Evolutionary conservation across 2,797 vertebrate species (phyloP).

Genomic region (Cirrhinus molitorella): DNA sequence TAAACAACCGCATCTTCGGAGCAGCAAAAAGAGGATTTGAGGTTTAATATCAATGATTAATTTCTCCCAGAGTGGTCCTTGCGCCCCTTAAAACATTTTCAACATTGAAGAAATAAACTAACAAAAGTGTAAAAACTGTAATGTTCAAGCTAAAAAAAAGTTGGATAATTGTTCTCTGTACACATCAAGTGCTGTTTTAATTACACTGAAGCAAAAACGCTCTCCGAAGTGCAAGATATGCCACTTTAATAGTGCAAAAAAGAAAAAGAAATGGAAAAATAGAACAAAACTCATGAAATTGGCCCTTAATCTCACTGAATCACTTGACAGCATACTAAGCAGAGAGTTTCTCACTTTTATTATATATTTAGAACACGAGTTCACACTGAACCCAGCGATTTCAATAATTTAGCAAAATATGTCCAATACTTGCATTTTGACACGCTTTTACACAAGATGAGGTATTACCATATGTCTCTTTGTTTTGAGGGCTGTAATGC

Average conservation of each 20-base stretch:
- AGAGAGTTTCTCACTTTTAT: constrained; percentile 38
- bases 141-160: constrained; percentile 6
- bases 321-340: constrained; percentile 42
- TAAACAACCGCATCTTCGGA: constrained; percentile 27
- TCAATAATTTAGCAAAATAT: not conserved
- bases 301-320: constrained; percentile 20
- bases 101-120: constrained; percentile 37
- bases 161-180: constrained; percentile 28
- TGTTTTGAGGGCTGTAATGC: constrained; percentile 1
- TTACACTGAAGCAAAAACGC: constrained; percentile 16
- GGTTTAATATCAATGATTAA: constrained; percentile 42
- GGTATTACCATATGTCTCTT: constrained; percentile 11
- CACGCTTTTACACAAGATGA: not conserved
- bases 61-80: constrained; percentile 3
- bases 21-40: constrained; percentile 10
- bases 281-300: constrained; percentile 10
- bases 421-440: not conserved
- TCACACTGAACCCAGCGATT: constrained; percentile 5
- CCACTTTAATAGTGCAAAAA: not conserved
- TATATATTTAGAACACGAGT: constrained; percentile 36
- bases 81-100: constrained; percentile 12
- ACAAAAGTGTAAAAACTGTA: not conserved
- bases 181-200: constrained; percentile 20
- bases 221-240: constrained; percentile 16
- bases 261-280: not conserved